phyloP scores from a whole-genome alignment of 2,797 vertebrate species.

The Argyrosomus regius region DNA sequence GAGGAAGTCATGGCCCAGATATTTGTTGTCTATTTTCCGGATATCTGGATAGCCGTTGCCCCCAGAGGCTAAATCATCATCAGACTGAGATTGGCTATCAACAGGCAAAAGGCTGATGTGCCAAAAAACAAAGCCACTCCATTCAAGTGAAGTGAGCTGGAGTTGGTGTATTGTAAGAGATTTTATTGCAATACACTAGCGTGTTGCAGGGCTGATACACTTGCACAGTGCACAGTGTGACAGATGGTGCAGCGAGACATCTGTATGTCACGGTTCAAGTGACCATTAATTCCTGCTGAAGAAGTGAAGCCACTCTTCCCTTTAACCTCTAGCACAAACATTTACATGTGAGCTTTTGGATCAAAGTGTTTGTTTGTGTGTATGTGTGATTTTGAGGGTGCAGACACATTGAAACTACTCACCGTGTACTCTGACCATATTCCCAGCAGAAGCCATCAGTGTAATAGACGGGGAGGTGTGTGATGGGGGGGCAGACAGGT shows the following conservation, averaged over 20 bases:
- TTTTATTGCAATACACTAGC: background rate
- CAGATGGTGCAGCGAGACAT: background rate
- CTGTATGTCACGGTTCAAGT: background rate
- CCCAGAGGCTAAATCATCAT: no score
- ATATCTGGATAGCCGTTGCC: no score
- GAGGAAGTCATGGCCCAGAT: no score
- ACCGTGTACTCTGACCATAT: slow-evolving; percentile 80
- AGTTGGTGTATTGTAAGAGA: background rate
- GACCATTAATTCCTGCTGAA: background rate
- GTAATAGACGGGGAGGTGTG: slow-evolving; percentile 33
- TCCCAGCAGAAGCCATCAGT: slow-evolving; percentile 49
- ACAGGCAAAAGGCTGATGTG: background rate
- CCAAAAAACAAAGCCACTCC: background rate
- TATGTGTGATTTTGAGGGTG: slow-evolving; percentile 13
- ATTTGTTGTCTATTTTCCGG: no score
- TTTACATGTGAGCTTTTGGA: slow-evolving; percentile 17
- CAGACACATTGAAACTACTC: slow-evolving; percentile 55
- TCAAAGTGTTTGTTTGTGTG: background rate
- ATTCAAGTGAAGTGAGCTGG: no score
- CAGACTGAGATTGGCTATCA: no score
- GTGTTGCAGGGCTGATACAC: background rate
- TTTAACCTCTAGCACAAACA: background rate
- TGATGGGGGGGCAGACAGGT: background rate
- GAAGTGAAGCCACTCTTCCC: background rate
- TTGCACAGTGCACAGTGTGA: background rate